Evolutionary conservation across 2,113 vertebrate species (phyloP).

Genomic region (Probosciger aterrimus): DNA sequence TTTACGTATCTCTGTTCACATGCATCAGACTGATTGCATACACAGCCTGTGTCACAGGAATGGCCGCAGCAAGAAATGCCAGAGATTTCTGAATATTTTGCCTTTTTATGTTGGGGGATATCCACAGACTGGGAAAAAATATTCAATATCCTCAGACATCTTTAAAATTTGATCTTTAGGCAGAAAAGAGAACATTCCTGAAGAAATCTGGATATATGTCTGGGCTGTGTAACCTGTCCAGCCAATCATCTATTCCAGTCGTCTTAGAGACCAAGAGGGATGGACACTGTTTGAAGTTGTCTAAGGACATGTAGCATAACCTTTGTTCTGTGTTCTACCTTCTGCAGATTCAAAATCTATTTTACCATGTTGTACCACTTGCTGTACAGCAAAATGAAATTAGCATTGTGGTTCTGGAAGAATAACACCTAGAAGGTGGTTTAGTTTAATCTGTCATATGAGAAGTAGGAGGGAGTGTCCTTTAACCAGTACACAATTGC

Average conservation of each 20-base stretch:
- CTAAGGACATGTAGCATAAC: neutral
- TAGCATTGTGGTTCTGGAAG: neutral
- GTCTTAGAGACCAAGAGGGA: neutral
- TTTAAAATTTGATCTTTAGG: neutral
- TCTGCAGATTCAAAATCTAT: neutral
- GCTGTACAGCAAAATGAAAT: neutral
- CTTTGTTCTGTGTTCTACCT: neutral
- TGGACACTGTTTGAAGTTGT: neutral
- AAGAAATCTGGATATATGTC: neutral
- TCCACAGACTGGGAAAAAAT: neutral
- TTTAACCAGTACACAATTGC: neutral
- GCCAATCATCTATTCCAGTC: neutral
- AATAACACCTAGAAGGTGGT: neutral
- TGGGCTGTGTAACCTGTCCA: neutral
- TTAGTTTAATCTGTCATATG: neutral
- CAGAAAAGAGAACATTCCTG: neutral
- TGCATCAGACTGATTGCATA: neutral
- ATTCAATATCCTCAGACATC: neutral
- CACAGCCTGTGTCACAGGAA: neutral
- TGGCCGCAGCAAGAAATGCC: neutral
- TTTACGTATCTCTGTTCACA: neutral
- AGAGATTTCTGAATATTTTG: neutral
- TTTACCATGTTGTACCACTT: neutral
- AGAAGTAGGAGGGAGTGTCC: neutral
- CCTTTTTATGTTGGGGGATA: neutral